phyloP scores from a whole-genome alignment of 2,888 invertebrate species.

The Drosophila mercatorum region DNA sequence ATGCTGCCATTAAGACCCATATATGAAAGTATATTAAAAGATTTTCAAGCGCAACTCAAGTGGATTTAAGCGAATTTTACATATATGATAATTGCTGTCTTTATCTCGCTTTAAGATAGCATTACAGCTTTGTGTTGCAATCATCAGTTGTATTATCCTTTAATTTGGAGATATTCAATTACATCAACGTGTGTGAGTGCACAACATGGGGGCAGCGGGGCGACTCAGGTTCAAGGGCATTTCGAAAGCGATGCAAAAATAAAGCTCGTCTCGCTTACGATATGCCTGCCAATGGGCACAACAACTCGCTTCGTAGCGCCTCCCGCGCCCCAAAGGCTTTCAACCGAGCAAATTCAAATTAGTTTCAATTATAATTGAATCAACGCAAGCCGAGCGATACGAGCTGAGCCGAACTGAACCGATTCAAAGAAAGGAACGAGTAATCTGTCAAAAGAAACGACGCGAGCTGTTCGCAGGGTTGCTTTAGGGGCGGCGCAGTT shows the following conservation, averaged over 20 bases:
- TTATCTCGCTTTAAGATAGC: not conserved
- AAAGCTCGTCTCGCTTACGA: conserved; percentile 35
- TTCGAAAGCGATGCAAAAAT: conserved; percentile 56
- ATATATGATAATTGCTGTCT: not conserved
- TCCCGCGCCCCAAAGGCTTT: conserved; percentile 12
- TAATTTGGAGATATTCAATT: conserved; percentile 65
- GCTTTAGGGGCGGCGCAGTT: conserved; percentile 41
- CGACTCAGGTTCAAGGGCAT: conserved; percentile 82
- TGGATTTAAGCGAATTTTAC: not conserved
- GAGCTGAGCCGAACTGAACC: conserved; percentile 23
- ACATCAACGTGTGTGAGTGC: conserved; percentile 27
- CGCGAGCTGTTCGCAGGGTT: conserved; percentile 31
- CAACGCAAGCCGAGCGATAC: conserved; percentile 53
- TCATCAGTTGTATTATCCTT: conserved; percentile 70
- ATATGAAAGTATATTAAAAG: not conserved
- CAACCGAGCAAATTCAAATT: conserved; percentile 71
- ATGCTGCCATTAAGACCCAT: not conserved
- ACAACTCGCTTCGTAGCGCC: conserved; percentile 38
- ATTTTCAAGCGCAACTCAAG: not conserved
- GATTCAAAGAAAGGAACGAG: conserved; percentile 45
- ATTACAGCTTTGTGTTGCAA: conserved; percentile 23
- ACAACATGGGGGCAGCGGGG: conserved; percentile 18
- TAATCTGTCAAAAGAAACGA: conserved; percentile 21
- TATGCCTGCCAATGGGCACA: conserved; percentile 33
- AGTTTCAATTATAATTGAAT: conserved; percentile 84